Percentiles rank a stretch among this genome's conserved stretches.
Evolutionary conservation across 1,140 invertebrate species (phyloP).

Genomic region (Drosophila bocki): DNA sequence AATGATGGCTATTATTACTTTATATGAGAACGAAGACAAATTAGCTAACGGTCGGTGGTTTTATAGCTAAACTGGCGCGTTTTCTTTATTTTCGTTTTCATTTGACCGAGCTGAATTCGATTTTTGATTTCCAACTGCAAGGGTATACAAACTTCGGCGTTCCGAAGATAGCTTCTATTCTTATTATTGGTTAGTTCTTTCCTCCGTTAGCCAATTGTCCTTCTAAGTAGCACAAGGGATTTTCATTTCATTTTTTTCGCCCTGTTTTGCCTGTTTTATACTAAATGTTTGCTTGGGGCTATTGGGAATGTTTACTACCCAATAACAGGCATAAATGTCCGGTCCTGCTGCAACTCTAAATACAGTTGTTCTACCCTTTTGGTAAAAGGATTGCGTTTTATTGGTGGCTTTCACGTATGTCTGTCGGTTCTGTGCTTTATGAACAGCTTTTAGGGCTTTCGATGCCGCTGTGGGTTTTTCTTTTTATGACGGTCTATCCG

Average conservation of each 20-base stretch:
- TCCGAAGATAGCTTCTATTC: not conserved
- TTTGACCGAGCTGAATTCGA: not conserved
- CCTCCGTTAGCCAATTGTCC: conserved; percentile 15
- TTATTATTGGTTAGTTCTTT: not conserved
- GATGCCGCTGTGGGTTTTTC: conserved; percentile 10
- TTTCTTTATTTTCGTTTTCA: not conserved
- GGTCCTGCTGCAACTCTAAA: conserved; percentile 11
- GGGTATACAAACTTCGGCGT: not conserved
- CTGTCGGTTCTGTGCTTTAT: conserved; percentile 32
- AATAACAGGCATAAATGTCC: conserved; percentile 30
- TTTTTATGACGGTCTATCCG: conserved; percentile 18
- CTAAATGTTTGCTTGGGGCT: conserved; percentile 45
- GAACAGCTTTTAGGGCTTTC: conserved; percentile 14
- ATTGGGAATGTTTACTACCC: conserved; percentile 59
- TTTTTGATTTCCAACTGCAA: not conserved
- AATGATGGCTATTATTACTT: no score
- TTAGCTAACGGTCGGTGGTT: no score
- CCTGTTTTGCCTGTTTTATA: conserved; percentile 7
- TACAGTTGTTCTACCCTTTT: conserved; percentile 27
- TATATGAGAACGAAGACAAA: no score
- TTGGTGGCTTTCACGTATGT: conserved; percentile 26
- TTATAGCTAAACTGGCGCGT: no score
- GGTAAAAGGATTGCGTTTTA: conserved; percentile 61
- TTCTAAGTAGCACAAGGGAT: conserved; percentile 33
- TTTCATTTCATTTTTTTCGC: conserved; percentile 47